A percentile compares a stretch with the other conserved stretches of the same genome.
These are phyloP conservation scores for Biston stratarius DNA, from an alignment of 2,888 invertebrate genomes.

Conservation along the genomic window DNA sequence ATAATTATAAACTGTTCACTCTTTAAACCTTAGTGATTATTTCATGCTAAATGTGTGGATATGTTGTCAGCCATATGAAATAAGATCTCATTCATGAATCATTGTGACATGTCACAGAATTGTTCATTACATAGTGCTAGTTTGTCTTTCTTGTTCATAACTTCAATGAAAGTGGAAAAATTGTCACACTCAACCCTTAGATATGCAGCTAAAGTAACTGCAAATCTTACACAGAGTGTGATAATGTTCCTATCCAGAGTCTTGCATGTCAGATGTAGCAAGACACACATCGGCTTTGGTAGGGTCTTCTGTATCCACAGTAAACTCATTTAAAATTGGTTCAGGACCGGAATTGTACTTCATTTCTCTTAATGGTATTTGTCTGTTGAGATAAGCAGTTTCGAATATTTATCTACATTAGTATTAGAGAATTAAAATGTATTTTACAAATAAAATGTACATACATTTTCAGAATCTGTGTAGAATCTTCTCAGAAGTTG, in stretches of 20 bases:
- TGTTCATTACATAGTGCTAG: background rate
- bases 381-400: too few species aligned
- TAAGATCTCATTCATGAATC: too few species aligned
- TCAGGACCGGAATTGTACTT: too few species aligned
- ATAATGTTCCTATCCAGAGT: slow-evolving; percentile 84
- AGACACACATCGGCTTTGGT: slow-evolving; percentile 83
- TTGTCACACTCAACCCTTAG: slow-evolving; percentile 82
- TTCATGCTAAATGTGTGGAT: background rate
- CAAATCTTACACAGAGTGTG: slow-evolving; percentile 81
- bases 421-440: too few species aligned
- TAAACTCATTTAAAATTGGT: too few species aligned
- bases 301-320: slow-evolving; percentile 68
- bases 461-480: too few species aligned
- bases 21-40: background rate
- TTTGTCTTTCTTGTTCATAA: background rate
- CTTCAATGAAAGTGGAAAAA: background rate
- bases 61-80: too few species aligned
- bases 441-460: too few species aligned
- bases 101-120: too few species aligned
- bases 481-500: too few species aligned
- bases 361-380: too few species aligned
- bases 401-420: too few species aligned
- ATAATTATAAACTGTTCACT: background rate
- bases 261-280: slow-evolving; percentile 66
- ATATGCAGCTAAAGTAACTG: slow-evolving; percentile 63